phyloP scores from a whole-genome alignment of 2,113 vertebrate genomes.

The Columba janthina region DNA sequence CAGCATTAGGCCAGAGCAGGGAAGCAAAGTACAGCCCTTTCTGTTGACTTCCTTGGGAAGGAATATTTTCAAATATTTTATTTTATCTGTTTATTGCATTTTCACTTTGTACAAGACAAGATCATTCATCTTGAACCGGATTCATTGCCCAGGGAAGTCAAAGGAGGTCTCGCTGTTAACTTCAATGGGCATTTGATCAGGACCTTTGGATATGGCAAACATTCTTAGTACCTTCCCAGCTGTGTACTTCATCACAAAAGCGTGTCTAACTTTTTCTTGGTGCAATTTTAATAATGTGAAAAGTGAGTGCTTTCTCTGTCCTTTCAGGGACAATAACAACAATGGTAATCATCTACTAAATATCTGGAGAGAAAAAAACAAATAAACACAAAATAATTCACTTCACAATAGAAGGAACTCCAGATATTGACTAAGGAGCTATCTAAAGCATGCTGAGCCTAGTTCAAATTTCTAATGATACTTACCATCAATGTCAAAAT shows the following conservation, averaged over 20 bases:
- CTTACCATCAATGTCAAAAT: not conserved
- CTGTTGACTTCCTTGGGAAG: not conserved
- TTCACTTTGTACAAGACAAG: not conserved
- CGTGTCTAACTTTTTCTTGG: not conserved
- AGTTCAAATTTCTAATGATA: not conserved
- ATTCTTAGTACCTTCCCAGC: not conserved
- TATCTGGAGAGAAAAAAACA: not conserved
- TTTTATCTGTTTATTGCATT: not conserved
- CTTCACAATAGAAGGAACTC: not conserved
- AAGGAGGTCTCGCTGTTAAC: not conserved
- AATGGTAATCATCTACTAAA: not conserved
- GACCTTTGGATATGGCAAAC: not conserved
- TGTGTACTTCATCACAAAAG: not conserved
- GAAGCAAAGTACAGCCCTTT: not conserved
- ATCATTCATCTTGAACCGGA: not conserved
- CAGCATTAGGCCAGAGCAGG: constrained; percentile 7
- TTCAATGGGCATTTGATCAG: not conserved
- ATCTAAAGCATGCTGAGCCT: not conserved
- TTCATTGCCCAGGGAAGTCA: not conserved
- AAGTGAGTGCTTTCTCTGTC: not conserved
- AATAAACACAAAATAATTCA: not conserved
- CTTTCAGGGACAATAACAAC: not conserved
- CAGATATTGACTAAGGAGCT: not conserved
- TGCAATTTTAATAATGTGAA: not conserved
- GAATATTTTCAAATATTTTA: not conserved